Conservation (phyloP, 64 coral and sea anemone genomes). For the Stichodactyla mertensii region DNA sequence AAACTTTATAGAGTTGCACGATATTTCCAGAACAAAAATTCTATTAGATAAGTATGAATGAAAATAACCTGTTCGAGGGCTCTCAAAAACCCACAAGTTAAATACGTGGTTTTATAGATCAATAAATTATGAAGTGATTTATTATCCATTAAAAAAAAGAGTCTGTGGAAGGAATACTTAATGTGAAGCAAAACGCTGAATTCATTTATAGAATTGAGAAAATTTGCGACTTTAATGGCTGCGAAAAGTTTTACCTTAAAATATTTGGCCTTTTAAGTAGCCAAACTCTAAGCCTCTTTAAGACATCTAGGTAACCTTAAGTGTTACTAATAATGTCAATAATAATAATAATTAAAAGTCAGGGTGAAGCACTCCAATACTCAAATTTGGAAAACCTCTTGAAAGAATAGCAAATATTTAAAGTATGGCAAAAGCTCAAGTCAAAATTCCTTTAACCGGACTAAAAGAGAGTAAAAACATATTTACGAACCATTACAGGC, state of each 20-base stretch:
- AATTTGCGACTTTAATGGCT: background rate
- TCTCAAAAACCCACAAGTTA: background rate
- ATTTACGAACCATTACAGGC: conserved; percentile 64
- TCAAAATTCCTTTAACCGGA: background rate
- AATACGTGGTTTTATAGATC: background rate
- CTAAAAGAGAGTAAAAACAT: background rate
- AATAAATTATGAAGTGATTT: background rate
- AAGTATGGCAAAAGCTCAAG: conserved; percentile 5
- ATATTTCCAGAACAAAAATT: background rate
- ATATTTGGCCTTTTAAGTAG: background rate
- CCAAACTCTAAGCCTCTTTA: no score
- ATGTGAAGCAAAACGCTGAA: no score
- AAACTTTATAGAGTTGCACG: background rate
- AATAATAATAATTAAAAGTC: background rate
- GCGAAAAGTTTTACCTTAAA: background rate
- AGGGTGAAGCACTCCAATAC: background rate
- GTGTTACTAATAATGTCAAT: background rate
- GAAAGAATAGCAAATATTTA: conserved; percentile 19
- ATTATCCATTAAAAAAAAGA: background rate
- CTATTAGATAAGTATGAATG: background rate
- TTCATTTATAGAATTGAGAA: background rate
- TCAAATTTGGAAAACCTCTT: background rate
- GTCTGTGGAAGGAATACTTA: no score
- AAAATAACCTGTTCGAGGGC: background rate
- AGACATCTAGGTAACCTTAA: background rate